Percentiles rank a stretch among this genome's conserved stretches.
Conservation (phyloP, 1,140 invertebrate genomes). For the Ladona fulva region DNA sequence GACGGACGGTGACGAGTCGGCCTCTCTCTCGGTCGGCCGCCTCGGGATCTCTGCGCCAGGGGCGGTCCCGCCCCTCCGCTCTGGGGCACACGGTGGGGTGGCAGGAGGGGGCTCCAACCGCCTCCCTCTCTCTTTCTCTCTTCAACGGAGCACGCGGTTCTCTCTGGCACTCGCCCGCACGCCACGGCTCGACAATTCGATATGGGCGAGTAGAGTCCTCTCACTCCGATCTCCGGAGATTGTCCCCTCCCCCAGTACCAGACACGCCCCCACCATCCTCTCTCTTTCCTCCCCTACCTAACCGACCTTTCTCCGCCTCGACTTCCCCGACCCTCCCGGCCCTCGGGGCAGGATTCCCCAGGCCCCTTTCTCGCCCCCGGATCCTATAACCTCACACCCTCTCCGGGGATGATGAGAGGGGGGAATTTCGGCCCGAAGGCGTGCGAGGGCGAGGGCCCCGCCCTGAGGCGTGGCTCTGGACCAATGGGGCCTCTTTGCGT, state of each 20-base stretch:
- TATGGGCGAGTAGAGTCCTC: background rate
- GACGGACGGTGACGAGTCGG: background rate
- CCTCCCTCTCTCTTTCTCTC: background rate
- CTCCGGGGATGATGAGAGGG: background rate
- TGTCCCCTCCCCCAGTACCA: background rate
- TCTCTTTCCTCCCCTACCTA: background rate
- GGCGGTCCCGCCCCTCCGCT: too few species aligned
- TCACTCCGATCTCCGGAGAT: background rate
- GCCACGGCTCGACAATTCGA: constrained; percentile 1
- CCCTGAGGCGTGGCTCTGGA: background rate
- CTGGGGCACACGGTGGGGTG: too few species aligned
- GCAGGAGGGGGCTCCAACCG: too few species aligned
- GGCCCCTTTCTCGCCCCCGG: background rate
- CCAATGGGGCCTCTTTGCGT: background rate
- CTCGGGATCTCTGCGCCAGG: background rate
- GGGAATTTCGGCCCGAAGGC: background rate
- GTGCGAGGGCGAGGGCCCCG: background rate
- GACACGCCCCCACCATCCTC: background rate
- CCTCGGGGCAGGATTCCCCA: background rate
- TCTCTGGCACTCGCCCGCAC: background rate
- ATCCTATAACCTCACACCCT: background rate
- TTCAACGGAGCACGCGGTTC: background rate
- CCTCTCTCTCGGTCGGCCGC: background rate
- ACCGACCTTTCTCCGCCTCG: background rate
- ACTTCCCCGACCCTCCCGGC: background rate